Conservation (phyloP, 2,888 invertebrate genomes). For the Aleiodes leptofemur region DNA sequence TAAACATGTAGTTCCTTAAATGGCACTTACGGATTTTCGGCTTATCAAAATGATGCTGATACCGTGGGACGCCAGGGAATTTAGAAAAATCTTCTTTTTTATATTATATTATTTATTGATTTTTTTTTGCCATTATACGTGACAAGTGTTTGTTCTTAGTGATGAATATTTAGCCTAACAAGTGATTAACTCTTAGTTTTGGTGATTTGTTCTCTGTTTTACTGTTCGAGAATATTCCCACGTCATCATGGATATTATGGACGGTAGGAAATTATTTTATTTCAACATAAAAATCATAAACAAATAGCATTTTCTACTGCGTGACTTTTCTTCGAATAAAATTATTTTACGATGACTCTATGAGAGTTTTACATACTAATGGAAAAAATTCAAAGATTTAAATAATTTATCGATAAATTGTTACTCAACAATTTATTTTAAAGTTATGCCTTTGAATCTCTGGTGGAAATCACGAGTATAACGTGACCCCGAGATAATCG, state of each 20-base stretch:
- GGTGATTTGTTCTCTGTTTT: background rate
- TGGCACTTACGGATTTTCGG: conserved; percentile 54
- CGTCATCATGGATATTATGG: conserved; percentile 64
- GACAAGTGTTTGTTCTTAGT: too few relatives aligned
- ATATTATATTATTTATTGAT: too few relatives aligned
- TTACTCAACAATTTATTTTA: too few relatives aligned
- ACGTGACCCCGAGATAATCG: too few relatives aligned
- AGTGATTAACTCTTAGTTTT: background rate
- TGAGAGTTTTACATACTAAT: too few relatives aligned
- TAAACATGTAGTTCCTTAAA: conserved; percentile 53
- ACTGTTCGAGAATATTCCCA: conserved; percentile 51
- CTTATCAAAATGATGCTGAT: conserved; percentile 37
- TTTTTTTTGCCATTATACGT: too few relatives aligned
- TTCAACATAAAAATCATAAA: background rate
- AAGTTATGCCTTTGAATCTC: too few relatives aligned
- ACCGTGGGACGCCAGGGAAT: conserved; percentile 48
- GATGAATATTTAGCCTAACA: too few relatives aligned
- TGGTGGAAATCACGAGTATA: too few relatives aligned
- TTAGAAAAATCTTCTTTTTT: background rate
- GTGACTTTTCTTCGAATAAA: background rate
- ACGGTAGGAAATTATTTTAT: conserved; percentile 57
- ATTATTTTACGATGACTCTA: too few relatives aligned
- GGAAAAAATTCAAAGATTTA: too few relatives aligned
- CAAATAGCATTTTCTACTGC: background rate
- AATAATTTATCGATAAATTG: too few relatives aligned